Conservation (phyloP, 2,888 invertebrate species). For the Acanthosepion esculentum region DNA sequence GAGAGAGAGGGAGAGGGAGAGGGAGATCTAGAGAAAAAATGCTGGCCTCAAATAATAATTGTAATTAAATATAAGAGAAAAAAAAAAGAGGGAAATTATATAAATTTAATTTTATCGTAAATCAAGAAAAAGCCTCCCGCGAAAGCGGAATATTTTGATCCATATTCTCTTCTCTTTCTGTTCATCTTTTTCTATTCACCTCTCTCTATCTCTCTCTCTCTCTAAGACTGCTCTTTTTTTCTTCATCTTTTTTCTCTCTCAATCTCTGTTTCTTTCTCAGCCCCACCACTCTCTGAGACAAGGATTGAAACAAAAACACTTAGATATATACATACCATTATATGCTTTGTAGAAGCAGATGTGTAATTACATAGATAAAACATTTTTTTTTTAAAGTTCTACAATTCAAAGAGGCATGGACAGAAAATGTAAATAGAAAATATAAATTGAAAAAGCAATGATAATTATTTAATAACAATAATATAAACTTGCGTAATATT, state of each 20-base stretch:
- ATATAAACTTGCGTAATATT: too few relatives aligned
- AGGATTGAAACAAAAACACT: too few relatives aligned
- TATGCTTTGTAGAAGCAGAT: not conserved
- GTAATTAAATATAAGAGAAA: not conserved
- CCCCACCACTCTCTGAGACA: too few relatives aligned
- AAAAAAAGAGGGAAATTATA: not conserved
- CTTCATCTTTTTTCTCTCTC: not conserved
- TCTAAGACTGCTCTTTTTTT: not conserved
- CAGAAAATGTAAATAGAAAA: too few relatives aligned
- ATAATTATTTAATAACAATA: too few relatives aligned
- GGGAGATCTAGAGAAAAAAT: not conserved
- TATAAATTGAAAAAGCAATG: too few relatives aligned
- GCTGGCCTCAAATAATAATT: not conserved
- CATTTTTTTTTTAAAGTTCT: too few relatives aligned
- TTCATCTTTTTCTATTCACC: not conserved
- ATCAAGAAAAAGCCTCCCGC: not conserved
- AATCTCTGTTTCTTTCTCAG: not conserved
- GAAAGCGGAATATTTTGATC: not conserved
- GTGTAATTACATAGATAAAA: too few relatives aligned
- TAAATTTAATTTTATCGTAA: not conserved
- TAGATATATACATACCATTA: not conserved
- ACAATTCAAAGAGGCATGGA: too few relatives aligned
- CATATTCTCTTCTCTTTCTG: not conserved
- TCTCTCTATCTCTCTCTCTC: not conserved
- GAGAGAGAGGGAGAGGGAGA: too few relatives aligned